phyloP scores from a whole-genome alignment of 2,113 vertebrate genomes.

The Epinephelus cyanopodus region DNA sequence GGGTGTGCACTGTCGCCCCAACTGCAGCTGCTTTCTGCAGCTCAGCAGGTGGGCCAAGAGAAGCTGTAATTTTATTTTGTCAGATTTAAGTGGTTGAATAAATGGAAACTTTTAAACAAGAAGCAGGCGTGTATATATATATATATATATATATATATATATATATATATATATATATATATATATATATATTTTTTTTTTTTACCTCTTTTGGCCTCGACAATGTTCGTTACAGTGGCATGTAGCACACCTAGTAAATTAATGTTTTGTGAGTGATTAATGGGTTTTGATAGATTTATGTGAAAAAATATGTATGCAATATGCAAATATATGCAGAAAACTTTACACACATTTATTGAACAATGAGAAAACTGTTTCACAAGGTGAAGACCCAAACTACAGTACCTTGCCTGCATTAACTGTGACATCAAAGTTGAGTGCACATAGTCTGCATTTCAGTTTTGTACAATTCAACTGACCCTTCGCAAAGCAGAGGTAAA shows the following conservation, averaged over 20 bases:
- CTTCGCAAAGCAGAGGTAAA: too few relatives aligned
- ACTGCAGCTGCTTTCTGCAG: constrained; percentile 50
- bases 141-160: too few relatives aligned
- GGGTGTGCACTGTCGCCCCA: constrained; percentile 32
- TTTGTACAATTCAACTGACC: not conserved
- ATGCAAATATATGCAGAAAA: too few relatives aligned
- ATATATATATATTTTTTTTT: too few relatives aligned
- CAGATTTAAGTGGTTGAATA: constrained; percentile 48
- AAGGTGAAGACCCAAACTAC: not conserved
- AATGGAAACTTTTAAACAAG: constrained; percentile 57
- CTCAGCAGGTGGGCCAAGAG: constrained; percentile 61
- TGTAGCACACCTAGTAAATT: not conserved
- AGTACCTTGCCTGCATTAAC: not conserved
- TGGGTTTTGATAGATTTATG: not conserved
- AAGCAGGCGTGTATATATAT: constrained; percentile 56
- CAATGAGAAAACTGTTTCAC: constrained; percentile 21
- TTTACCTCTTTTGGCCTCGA: constrained; percentile 8
- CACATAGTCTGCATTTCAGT: constrained; percentile 13
- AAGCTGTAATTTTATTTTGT: constrained; percentile 48
- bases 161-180: too few relatives aligned
- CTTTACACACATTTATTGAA: constrained; percentile 56
- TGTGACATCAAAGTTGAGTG: not conserved
- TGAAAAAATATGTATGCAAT: not conserved
- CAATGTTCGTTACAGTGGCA: not conserved
- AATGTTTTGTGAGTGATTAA: not conserved